These are phyloP conservation scores for Lasius platythorax DNA, from an alignment of 2,888 invertebrate species.

Conservation along the genomic window DNA sequence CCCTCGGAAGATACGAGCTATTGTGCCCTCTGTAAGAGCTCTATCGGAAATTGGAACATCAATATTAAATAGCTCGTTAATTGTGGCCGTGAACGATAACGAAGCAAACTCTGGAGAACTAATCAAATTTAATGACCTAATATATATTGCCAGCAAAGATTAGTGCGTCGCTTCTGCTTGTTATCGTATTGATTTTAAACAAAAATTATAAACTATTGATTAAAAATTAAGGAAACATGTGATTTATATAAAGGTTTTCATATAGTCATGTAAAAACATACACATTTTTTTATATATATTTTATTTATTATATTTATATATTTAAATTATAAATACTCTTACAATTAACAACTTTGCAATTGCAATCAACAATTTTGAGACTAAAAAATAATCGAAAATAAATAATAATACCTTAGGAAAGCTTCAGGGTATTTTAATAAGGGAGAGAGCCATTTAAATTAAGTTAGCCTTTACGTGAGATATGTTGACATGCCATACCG, in stretches of 20 bases:
- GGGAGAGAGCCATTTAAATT: background rate
- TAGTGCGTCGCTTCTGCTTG: background rate
- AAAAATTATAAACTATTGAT: background rate
- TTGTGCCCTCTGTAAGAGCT: constrained; percentile 24
- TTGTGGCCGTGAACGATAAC: constrained; percentile 37
- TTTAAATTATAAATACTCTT: background rate
- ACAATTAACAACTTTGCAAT: background rate
- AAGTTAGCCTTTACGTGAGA: background rate
- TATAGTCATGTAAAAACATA: background rate
- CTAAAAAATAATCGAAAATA: background rate
- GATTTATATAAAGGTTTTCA: background rate
- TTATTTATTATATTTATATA: background rate
- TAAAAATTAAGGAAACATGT: background rate
- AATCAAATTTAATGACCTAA: constrained; percentile 45
- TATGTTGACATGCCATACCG: constrained; percentile 15
- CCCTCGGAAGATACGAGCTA: constrained; percentile 3
- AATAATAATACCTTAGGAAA: background rate
- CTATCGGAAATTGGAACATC: constrained; percentile 45
- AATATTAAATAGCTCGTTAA: constrained; percentile 52
- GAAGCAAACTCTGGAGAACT: constrained; percentile 28
- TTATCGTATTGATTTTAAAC: constrained; percentile 32
- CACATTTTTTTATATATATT: background rate
- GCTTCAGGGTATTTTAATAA: background rate
- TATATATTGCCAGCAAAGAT: constrained; percentile 13
- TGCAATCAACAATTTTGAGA: background rate